Base-by-base conservation (phyloP, 2,888 invertebrate genomes). In the Zhuqinia jingwanae region DNA sequence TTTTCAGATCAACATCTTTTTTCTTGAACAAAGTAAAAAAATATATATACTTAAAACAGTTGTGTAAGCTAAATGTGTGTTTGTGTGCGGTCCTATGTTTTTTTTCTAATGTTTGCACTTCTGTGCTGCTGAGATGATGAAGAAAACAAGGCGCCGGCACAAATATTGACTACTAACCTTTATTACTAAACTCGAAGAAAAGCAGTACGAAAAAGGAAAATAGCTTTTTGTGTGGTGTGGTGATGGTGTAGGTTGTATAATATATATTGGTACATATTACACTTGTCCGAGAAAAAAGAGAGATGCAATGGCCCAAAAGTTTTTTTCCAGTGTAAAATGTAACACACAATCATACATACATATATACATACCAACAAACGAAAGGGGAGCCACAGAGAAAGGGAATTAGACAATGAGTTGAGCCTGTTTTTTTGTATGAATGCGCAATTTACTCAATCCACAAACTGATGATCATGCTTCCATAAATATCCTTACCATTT, bases 121-220 rank as follows among this genome's bases (percentile, higher is more conserved):
- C 2, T 25, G 58, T 58, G 22, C 6, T 58, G 22, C 25, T 25
- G 58, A 58, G 25, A 25, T 25, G 58, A 10, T 58, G 36, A 13
- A 60, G 56, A 63, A 73, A 58, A 20, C 60, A n/a, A n/a, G 73
- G 82, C 73, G 82, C 82, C 82, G 75, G 82, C 63, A 50, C 47
- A 27, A 82, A 56, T 81, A 73, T 81, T 81, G 81, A 73, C 56
- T 70, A 42, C 47, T 17, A 15, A 2, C 15, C 58, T n/a, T n/a
- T n/a, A n/a, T n/a, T 58, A 60, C 42, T 36, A 20, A 47, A 27
- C 25, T 30, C n/a, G 10, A 36, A 30, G 36, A 65, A 65, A 30
- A 3, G 15, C 5, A n/a, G n/a, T n/a, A n/a, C n/a, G n/a, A n/a
- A n/a, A n/a, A n/a, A n/a, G 15, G 6, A 65, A n/a, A 36, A 65